A percentile compares a stretch with the other conserved stretches of the same genome.
phyloP scores from a whole-genome alignment of 30 jellyfish, hydroid and myxozoan genomes.

The Aurelia aurita region DNA sequence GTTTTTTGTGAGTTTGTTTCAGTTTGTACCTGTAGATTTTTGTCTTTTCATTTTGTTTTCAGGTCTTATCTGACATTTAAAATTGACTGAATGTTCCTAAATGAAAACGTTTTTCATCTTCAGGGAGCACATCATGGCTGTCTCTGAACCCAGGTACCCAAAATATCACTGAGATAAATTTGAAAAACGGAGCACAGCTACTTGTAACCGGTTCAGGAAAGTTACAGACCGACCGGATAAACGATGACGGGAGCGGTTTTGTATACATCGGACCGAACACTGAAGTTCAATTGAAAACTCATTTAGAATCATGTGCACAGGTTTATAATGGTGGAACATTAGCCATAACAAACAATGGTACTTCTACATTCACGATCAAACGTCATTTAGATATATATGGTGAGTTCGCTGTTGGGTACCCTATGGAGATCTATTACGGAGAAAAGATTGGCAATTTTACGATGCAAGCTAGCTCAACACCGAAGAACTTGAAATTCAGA shows the following conservation, averaged over 20 bases:
- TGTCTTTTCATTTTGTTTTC: too few species aligned
- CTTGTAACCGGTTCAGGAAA: constrained; percentile 18
- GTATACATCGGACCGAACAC: constrained; percentile 51
- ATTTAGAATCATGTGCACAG: constrained; percentile 62
- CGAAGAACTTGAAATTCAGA: constrained; percentile 19
- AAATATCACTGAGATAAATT: constrained; percentile 28
- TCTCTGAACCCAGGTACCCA: neutral
- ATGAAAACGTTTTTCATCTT: neutral
- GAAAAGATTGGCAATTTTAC: constrained; percentile 39
- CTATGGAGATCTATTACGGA: constrained; percentile 33
- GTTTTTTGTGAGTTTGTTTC: too few species aligned
- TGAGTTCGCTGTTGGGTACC: neutral
- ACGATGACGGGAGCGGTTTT: constrained; percentile 57
- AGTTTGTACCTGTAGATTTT: too few species aligned
- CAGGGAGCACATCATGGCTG: constrained; percentile 41
- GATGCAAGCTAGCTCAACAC: constrained; percentile 28
- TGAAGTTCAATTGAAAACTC: constrained; percentile 16
- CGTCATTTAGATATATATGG: constrained; percentile 60
- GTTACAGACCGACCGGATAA: constrained; percentile 3
- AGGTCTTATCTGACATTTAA: too few species aligned
- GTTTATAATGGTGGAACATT: constrained; percentile 32
- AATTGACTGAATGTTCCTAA: neutral
- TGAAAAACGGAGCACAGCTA: constrained; percentile 43
- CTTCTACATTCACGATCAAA: constrained; percentile 26
- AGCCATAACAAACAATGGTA: constrained; percentile 30